Conservation (phyloP, 2,888 invertebrate species). For the Acronicta alni region DNA sequence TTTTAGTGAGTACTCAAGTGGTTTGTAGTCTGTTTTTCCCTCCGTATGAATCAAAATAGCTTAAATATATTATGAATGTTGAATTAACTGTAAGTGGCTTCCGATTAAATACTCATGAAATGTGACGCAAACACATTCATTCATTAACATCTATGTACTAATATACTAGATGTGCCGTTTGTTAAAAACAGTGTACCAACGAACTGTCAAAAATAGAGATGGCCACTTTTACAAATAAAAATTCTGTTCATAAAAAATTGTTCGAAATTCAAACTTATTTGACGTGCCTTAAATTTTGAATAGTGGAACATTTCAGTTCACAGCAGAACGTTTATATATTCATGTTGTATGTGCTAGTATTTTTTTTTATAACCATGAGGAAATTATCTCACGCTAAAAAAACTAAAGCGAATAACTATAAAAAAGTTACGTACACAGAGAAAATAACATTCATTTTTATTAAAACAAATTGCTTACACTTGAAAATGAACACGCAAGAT, state of each 20-base stretch:
- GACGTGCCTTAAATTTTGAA: too few species aligned
- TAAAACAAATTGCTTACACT: constrained; percentile 38
- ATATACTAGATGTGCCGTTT: neutral
- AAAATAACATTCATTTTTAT: constrained; percentile 26
- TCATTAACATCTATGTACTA: neutral
- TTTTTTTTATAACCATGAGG: neutral
- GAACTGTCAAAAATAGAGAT: neutral
- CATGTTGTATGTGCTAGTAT: neutral
- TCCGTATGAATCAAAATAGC: constrained; percentile 14
- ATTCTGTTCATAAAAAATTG: too few species aligned
- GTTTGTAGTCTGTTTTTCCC: constrained; percentile 20
- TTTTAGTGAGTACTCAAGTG: constrained; percentile 30
- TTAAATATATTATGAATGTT: constrained; percentile 14
- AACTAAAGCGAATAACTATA: neutral
- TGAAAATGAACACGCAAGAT: constrained; percentile 42
- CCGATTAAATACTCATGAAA: neutral
- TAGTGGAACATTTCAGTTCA: too few species aligned
- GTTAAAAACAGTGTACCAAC: neutral
- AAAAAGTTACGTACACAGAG: constrained; percentile 11
- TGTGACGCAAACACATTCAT: neutral
- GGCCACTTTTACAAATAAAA: neutral
- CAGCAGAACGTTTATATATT: neutral
- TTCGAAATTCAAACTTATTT: neutral
- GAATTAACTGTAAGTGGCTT: constrained; percentile 19
- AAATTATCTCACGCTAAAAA: neutral